Base-by-base conservation (phyloP, 2,113 vertebrate species). In the Sinocyclocheilus anshuiensis region DNA sequence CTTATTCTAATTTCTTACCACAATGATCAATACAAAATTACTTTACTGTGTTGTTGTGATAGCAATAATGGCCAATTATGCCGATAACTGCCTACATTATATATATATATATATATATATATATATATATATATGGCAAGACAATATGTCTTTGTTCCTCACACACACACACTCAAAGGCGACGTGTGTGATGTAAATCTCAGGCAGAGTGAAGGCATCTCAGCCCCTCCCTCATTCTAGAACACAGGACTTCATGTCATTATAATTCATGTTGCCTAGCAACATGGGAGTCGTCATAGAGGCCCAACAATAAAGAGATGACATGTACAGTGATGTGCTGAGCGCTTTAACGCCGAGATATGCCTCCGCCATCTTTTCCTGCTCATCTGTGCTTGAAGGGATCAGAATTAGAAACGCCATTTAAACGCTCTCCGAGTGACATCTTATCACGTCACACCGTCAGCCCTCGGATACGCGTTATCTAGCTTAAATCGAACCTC, bases 241-340 rank as follows among this genome's bases (percentile, higher is more conserved):
- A 90, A 88, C 89, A 90, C 87, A 86, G 79, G 87, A 83, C 76
- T 77, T 84, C 79, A 83, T 90, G 87, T 87, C 89, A 90, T 90
- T 90, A 87, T 90, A 88, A 90, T 90, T 88, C 87, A 88, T 90
- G 89, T 90, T 90, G 89, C 89, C 89, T 88, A 85, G 89, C 87
- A 90, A 90, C 89, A 57, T 61, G 77, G 89, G 86, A 87, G 85
- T 88, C 79, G 87, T 90, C 89, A 88, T 90, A 88, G 89, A 85
- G 86, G 87, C 85, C 85, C 86, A 87, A 88, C 87, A 88, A 90
- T 90, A 87, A 88, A 84, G 86, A 84, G 89, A 88, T 85, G 85
- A 88, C 85, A 90, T 86, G 86, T 85, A 90, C 89, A 86, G 88
- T 89, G 88, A 89, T 89, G 85, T 85, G 88, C 80, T 1, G 67